Base-by-base conservation (phyloP, 2,797 vertebrate species). In the Bufotes viridis region DNA sequence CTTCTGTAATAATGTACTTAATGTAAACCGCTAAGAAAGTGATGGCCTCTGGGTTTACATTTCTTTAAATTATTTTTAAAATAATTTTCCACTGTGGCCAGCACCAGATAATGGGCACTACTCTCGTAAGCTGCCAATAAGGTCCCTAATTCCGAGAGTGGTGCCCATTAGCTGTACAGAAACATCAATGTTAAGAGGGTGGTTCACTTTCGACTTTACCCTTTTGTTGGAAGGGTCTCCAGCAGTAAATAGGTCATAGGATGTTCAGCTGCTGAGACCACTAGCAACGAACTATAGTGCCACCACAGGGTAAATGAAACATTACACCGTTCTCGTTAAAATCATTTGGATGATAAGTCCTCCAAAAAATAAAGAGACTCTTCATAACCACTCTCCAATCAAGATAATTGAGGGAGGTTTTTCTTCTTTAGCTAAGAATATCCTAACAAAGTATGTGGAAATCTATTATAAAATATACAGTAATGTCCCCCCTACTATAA, bases 11-110 rank as follows among this genome's bases (percentile, higher is more conserved):
- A 75, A 75, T 75, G 17, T 51, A 75, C 20, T 20, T 20, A 74
- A 78, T 53, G 74, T 78, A 53, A 78, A 78, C 74, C 51, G n/a
- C 51, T 78, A 55, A 78, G 51, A 78, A 55, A 78, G 49, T 24
- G 12, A 53, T 1, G 18, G 12, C 49, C 55, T 53, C 72, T 51
- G 42, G 70, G 70, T 74, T 42, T 42, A 42, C 15, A 20, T 49
- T 22, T 70, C 7, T n/a, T 42, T 42, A 42, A 42, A 69, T 69
- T 26, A 18, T 49, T 53, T 75, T 51, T 3, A 9, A 74, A 42
- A 72, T 26, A 34, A 74, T 42, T 74, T 8, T 20, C 70, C 70
- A 49, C 17, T 42, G 7, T 74, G 29, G 15, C 70, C 8, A 42
- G 12, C 55, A 3, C 34, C 5, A 5, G 63, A 67, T 5, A 24